Evolutionary conservation across 2,113 vertebrate genomes (phyloP).

Genomic region (Petrocephalus microphthalmus): DNA sequence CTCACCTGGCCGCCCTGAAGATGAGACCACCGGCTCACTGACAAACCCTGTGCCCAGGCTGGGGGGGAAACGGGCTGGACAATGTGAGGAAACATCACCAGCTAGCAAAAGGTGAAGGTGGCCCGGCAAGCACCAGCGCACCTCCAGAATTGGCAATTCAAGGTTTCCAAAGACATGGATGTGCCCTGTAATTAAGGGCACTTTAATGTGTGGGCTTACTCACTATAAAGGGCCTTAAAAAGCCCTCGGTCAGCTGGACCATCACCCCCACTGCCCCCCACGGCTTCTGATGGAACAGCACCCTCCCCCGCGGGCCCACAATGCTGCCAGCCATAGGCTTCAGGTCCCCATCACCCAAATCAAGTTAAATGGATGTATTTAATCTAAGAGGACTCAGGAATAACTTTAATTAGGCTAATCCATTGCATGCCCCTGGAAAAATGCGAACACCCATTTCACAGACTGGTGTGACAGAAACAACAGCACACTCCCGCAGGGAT

Average conservation of each 20-base stretch:
- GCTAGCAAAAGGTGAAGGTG: not conserved
- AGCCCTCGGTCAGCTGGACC: not conserved
- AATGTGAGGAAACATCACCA: conserved; percentile 58
- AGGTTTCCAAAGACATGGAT: not conserved
- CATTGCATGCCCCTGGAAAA: not conserved
- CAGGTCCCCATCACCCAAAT: not conserved
- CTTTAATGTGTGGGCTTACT: not conserved
- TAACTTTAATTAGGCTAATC: not conserved
- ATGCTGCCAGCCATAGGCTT: not conserved
- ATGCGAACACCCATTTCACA: not conserved
- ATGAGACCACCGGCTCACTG: conserved; percentile 16
- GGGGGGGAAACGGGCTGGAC: conserved; percentile 40
- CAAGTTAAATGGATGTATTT: not conserved
- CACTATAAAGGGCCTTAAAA: not conserved
- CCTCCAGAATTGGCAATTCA: not conserved
- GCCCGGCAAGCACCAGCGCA: not conserved
- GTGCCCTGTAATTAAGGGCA: not conserved
- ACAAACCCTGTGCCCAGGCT: conserved; percentile 45
- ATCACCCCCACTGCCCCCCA: not conserved
- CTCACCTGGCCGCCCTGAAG: not conserved
- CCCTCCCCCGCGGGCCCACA: not conserved
- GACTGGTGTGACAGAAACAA: not conserved
- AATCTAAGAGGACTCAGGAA: not conserved
- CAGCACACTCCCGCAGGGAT: not conserved
- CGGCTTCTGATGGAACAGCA: not conserved